Conservation (phyloP, 2,113 vertebrate species). For the Hippocampus zosterae region DNA sequence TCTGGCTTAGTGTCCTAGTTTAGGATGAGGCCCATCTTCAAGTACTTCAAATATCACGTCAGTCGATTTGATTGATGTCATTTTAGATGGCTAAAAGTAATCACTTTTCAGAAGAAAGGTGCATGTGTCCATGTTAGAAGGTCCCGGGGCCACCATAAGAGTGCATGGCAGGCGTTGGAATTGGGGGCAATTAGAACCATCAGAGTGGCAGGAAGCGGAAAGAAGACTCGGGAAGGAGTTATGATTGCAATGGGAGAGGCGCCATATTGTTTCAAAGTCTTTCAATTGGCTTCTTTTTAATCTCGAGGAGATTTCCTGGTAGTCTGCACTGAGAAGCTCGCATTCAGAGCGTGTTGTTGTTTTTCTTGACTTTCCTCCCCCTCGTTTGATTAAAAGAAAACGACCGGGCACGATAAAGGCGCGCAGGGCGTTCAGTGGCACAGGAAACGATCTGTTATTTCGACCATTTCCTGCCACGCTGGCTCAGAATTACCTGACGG, state of each 20-base stretch:
- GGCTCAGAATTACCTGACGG: constrained; percentile 29
- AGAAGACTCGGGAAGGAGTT: neutral
- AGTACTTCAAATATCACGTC: neutral
- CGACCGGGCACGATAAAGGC: constrained; percentile 40
- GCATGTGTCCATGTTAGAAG: constrained; percentile 33
- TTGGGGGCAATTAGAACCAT: constrained; percentile 19
- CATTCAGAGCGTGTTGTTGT: constrained; percentile 23
- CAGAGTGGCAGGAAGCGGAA: constrained; percentile 6
- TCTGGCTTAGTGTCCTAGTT: neutral
- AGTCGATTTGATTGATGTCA: no score
- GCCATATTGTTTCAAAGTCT: neutral
- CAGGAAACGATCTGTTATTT: constrained; percentile 67
- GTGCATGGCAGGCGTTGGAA: neutral
- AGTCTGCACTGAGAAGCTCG: neutral
- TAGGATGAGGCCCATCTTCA: neutral
- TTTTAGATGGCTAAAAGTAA: no score
- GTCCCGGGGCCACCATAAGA: constrained; percentile 34
- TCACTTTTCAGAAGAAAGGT: neutral
- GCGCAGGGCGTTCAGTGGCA: constrained; percentile 43
- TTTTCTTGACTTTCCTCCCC: constrained; percentile 39
- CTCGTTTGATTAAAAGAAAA: constrained; percentile 66
- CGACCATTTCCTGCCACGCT: constrained; percentile 51
- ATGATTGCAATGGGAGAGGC: neutral
- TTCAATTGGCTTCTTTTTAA: neutral
- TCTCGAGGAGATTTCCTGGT: neutral